phyloP scores from a whole-genome alignment of 2,888 invertebrate species.

The Eristalinus sepulchralis region DNA sequence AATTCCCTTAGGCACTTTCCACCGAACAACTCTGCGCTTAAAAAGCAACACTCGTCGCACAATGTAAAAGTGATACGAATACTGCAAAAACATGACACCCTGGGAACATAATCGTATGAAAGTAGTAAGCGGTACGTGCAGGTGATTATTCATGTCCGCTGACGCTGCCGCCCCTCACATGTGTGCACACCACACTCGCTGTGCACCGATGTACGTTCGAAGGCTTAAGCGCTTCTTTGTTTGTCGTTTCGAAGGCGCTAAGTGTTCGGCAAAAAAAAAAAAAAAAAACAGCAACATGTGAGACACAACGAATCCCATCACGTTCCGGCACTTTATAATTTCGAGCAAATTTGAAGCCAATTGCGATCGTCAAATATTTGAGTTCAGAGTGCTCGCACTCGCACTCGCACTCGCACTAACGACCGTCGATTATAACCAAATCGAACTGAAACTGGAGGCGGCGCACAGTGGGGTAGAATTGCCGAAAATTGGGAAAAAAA shows the following conservation, averaged over 20 bases:
- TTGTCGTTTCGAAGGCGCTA: slow-evolving; percentile 1
- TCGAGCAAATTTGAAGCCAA: neutral
- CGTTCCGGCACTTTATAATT: slow-evolving; percentile 27
- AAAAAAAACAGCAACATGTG: too few relatives aligned
- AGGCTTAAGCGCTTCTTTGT: slow-evolving; percentile 35
- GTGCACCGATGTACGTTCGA: slow-evolving; percentile 5
- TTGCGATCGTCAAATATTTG: slow-evolving; percentile 17
- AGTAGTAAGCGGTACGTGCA: slow-evolving; percentile 40
- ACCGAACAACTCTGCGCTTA: neutral
- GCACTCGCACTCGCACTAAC: neutral
- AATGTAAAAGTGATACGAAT: neutral
- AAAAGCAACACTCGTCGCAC: neutral
- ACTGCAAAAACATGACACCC: slow-evolving; percentile 31
- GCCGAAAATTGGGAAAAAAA: too few relatives aligned
- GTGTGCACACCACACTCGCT: neutral
- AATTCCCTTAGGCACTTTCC: neutral
- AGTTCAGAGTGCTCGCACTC: neutral
- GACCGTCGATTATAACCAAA: neutral
- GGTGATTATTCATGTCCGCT: slow-evolving; percentile 43
- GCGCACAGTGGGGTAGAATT: too few relatives aligned
- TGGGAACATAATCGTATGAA: slow-evolving; percentile 20
- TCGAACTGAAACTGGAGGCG: neutral
- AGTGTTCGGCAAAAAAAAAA: neutral
- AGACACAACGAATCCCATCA: slow-evolving; percentile 13
- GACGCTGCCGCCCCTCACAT: slow-evolving; percentile 18